A percentile compares a stretch with the other conserved stretches of the same genome.
Conservation (phyloP, 2,888 invertebrate species). For the Chymomyza fuscimana region DNA sequence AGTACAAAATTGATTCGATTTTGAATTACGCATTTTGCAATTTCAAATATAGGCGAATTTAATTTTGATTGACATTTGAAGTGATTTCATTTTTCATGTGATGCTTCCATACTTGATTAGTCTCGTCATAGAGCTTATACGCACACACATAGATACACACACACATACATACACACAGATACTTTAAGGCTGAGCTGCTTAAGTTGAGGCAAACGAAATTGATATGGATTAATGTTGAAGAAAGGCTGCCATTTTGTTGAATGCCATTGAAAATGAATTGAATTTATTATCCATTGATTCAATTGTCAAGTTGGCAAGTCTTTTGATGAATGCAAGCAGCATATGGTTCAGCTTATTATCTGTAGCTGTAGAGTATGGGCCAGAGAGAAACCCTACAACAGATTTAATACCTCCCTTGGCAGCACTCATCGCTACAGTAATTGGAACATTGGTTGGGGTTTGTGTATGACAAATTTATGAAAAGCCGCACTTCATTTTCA, state of each 20-base stretch:
- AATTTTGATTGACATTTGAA: constrained; percentile 16
- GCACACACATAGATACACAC: neutral
- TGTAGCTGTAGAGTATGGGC: too few species aligned
- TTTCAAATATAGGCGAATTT: neutral
- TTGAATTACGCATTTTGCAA: constrained; percentile 8
- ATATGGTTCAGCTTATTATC: neutral
- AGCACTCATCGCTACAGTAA: too few species aligned
- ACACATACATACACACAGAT: neutral
- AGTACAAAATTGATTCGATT: constrained; percentile 9
- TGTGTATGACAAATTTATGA: too few species aligned
- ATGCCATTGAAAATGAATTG: neutral
- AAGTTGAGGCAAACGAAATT: neutral
- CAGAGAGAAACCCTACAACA: neutral
- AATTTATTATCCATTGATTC: neutral
- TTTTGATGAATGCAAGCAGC: neutral
- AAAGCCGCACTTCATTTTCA: too few species aligned
- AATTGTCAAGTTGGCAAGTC: neutral
- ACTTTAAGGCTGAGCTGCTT: neutral
- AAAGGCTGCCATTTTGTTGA: neutral
- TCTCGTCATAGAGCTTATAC: neutral
- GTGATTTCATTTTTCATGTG: constrained; percentile 11
- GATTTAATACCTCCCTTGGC: too few species aligned
- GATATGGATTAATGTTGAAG: neutral
- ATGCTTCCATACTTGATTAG: constrained; percentile 6
- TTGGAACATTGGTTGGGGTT: too few species aligned